Conservation (phyloP, 2,888 invertebrate species). For the Psylliodes chrysocephalus region DNA sequence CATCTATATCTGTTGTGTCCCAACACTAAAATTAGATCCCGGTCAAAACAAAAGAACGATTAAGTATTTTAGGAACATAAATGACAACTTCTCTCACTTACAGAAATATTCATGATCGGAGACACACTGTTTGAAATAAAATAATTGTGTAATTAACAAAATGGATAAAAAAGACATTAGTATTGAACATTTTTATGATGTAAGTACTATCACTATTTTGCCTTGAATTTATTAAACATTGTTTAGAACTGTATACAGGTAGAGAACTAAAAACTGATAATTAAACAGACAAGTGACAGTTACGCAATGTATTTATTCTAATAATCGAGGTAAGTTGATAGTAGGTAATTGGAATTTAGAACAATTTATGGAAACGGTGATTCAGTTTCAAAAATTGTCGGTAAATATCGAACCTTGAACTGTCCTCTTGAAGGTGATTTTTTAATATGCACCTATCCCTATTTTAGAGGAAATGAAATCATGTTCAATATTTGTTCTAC, state of each 20-base stretch:
- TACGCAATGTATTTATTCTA: slow-evolving; percentile 9
- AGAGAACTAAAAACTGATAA: slow-evolving; percentile 11
- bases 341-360: slow-evolving; percentile 7
- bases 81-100: too few species aligned
- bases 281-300: slow-evolving; percentile 18
- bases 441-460: slow-evolving; percentile 19
- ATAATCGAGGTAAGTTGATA: slow-evolving; percentile 7
- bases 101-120: too few species aligned
- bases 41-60: too few species aligned
- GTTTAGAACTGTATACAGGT: background rate
- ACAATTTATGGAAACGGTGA: background rate
- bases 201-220: slow-evolving; percentile 16
- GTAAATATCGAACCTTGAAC: slow-evolving; percentile 19
- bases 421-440: slow-evolving; percentile 14
- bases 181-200: slow-evolving; percentile 2
- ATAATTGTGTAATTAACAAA: slow-evolving; percentile 6
- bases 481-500: slow-evolving; percentile 23
- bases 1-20: too few species aligned
- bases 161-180: slow-evolving; percentile 3
- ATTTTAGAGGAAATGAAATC: slow-evolving; percentile 26
- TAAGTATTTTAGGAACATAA: too few species aligned
- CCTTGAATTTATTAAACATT: slow-evolving; percentile 23
- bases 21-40: too few species aligned
- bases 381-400: background rate
- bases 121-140: background rate